These are phyloP conservation scores for Nezara viridula DNA, from an alignment of 2,888 invertebrate species.

Conservation along the genomic window DNA sequence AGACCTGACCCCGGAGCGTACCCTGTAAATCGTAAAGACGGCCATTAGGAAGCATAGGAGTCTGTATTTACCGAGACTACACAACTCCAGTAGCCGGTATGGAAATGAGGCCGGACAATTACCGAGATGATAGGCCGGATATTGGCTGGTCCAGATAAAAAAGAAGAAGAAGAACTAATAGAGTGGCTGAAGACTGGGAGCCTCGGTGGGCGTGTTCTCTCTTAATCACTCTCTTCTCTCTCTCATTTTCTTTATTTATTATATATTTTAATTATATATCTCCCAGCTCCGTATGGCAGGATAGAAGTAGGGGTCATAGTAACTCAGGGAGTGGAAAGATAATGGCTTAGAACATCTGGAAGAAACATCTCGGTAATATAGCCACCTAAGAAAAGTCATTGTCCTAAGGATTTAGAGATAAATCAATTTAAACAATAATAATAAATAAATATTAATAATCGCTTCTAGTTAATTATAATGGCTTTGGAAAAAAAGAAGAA, in stretches of 20 bases:
- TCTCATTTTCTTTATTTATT: conserved; percentile 42
- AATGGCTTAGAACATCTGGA: neutral
- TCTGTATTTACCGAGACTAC: conserved; percentile 36
- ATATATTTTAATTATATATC: conserved; percentile 46
- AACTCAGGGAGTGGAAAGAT: neutral
- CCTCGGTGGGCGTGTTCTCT: neutral
- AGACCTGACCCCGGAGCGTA: neutral
- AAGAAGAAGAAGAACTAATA: conserved; percentile 42
- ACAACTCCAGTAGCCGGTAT: conserved; percentile 37
- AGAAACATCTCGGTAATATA: neutral
- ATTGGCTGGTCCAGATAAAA: conserved; percentile 43
- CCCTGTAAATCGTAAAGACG: conserved; percentile 33
- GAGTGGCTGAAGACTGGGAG: conserved; percentile 30
- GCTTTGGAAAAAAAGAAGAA: too few relatives aligned
- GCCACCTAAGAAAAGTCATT: too few relatives aligned
- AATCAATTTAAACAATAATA: neutral
- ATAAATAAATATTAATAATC: neutral
- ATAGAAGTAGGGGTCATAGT: neutral
- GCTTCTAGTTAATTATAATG: too few relatives aligned
- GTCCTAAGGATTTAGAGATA: neutral
- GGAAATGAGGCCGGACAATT: conserved; percentile 46
- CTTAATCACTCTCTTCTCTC: conserved; percentile 41
- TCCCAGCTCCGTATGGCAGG: conserved; percentile 16
- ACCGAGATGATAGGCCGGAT: conserved; percentile 48
- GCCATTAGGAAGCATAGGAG: conserved; percentile 1